Evolutionary conservation across 1,140 invertebrate species (phyloP).

Genomic region (Drosophila nebulosa): DNA sequence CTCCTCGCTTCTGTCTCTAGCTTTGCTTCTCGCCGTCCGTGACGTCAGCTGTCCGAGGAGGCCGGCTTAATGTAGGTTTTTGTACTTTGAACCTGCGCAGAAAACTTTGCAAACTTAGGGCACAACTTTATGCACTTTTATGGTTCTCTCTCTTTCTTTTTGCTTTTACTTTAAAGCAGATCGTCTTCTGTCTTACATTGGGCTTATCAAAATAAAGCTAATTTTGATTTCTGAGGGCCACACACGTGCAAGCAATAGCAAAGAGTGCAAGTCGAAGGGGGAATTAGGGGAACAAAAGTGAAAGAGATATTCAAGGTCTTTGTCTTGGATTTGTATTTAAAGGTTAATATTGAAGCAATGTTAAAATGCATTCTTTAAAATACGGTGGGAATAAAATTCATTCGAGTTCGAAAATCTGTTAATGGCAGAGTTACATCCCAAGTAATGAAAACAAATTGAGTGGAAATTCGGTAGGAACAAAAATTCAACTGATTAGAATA

Average conservation of each 20-base stretch:
- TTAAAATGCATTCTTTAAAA: not conserved
- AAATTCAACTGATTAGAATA: not conserved
- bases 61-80: conserved; percentile 1
- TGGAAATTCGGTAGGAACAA: not conserved
- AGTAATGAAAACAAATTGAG: no score
- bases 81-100: conserved; percentile 49
- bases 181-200: not conserved
- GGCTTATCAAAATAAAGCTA: not conserved
- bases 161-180: not conserved
- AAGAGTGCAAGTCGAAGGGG: not conserved
- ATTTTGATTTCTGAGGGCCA: not conserved
- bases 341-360: not conserved
- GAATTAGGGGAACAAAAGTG: not conserved
- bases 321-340: not conserved
- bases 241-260: not conserved
- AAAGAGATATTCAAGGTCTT: not conserved
- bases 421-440: no score
- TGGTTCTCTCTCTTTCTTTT: not conserved
- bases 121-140: not conserved
- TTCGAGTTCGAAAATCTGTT: no score
- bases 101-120: not conserved
- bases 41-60: conserved; percentile 51
- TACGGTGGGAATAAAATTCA: no score
- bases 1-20: not conserved
- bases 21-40: conserved; percentile 15